Conservation (phyloP, 2,797 vertebrate genomes). For the Rhynchotus rufescens region DNA sequence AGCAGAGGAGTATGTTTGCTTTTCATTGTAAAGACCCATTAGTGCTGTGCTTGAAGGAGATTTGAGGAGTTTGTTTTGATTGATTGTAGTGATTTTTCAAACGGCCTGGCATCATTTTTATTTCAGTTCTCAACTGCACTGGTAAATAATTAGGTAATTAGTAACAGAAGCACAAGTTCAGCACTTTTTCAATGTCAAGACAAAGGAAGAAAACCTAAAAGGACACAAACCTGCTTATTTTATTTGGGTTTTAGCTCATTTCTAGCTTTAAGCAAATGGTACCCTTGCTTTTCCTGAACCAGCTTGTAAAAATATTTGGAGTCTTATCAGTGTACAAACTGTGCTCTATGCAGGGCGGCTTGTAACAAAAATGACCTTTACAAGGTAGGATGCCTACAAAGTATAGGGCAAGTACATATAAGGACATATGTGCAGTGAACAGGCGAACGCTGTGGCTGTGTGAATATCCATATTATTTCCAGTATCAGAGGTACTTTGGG, state of each 20-base stretch:
- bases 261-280: background rate
- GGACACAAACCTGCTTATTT: constrained; percentile 1
- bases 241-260: background rate
- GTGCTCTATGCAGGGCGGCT: background rate
- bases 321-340: background rate
- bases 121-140: constrained; percentile 40
- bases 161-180: background rate
- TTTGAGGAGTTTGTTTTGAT: constrained; percentile 31
- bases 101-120: constrained; percentile 26
- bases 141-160: constrained; percentile 69
- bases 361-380: background rate
- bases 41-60: background rate
- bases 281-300: background rate
- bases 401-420: background rate
- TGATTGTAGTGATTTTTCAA: constrained; percentile 52
- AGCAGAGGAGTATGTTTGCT: constrained; percentile 93
- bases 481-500: background rate
- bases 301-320: constrained; percentile 41
- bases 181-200: constrained; percentile 57
- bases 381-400: background rate
- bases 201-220: constrained; percentile 30
- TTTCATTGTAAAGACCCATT: constrained; percentile 39
- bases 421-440: background rate
- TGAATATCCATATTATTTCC: background rate
- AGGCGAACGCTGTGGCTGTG: background rate